Conservation (phyloP, 2,888 invertebrate genomes). For the Mimas tiliae region DNA sequence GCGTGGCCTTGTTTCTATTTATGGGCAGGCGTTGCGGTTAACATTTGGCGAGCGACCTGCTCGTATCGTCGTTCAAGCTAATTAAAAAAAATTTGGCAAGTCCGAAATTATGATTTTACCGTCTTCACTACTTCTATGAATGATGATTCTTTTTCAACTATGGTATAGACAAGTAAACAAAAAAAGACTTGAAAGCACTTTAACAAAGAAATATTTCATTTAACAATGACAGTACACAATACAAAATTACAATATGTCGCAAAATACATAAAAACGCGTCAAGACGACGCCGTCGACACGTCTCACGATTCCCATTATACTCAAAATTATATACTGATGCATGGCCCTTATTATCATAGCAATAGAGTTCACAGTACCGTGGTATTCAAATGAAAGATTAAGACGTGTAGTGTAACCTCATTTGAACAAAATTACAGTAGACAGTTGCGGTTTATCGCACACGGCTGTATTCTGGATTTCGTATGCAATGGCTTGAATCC, state of each 20-base stretch:
- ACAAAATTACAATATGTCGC: constrained; percentile 42
- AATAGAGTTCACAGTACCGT: constrained; percentile 14
- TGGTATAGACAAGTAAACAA: no score
- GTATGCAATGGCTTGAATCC: background rate
- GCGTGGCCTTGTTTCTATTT: no score
- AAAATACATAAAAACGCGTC: constrained; percentile 38
- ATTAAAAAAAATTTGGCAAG: no score
- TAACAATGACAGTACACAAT: constrained; percentile 14
- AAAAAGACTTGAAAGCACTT: no score
- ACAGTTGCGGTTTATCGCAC: constrained; percentile 41
- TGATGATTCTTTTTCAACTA: no score
- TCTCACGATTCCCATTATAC: constrained; percentile 45
- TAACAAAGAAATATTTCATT: background rate
- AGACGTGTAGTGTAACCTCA: constrained; percentile 42
- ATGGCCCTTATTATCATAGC: background rate
- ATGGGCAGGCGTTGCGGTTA: no score
- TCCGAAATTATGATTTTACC: no score
- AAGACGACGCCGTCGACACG: constrained; percentile 28
- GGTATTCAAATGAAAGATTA: constrained; percentile 31
- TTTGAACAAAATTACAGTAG: constrained; percentile 42
- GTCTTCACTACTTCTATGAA: no score
- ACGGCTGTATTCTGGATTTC: constrained; percentile 52
- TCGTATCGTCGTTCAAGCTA: no score
- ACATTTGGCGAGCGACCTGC: no score
- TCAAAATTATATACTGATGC: constrained; percentile 18